Conservation (phyloP, 2,113 vertebrate genomes). For the Illadopsis cleaveri region DNA sequence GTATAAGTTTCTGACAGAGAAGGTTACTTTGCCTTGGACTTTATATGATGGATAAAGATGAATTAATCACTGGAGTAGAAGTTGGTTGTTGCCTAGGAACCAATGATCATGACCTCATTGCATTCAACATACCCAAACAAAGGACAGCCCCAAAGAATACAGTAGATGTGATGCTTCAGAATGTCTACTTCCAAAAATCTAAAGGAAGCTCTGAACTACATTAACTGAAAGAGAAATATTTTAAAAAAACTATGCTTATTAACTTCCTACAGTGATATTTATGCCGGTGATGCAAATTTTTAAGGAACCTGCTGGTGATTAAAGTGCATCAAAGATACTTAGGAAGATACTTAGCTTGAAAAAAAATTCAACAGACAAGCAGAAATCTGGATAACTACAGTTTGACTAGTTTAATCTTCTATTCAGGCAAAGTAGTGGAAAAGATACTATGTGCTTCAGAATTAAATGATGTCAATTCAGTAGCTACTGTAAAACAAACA, state of each 20-base stretch:
- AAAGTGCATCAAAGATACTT: background rate
- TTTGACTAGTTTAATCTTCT: background rate
- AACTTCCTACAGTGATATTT: background rate
- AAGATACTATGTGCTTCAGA: background rate
- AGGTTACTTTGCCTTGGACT: conserved; percentile 22
- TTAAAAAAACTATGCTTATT: background rate
- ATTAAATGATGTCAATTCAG: background rate
- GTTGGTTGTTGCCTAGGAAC: conserved; percentile 60
- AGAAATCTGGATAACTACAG: background rate
- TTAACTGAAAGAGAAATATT: background rate
- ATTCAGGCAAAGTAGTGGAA: background rate
- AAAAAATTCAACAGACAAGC: background rate
- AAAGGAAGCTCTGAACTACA: background rate
- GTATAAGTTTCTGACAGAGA: conserved; percentile 19
- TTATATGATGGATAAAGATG: conserved; percentile 31
- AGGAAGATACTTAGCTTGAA: background rate
- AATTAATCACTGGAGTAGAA: conserved; percentile 60
- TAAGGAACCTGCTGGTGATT: background rate
- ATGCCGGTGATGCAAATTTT: background rate
- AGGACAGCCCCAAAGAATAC: background rate
- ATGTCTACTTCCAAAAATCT: background rate
- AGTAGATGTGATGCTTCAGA: background rate
- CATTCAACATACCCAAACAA: conserved; percentile 27
- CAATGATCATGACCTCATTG: conserved; percentile 55
- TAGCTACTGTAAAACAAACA: background rate